Evolutionary conservation across 2,888 invertebrate species (phyloP).

Genomic region (Diplolepis rosae): DNA sequence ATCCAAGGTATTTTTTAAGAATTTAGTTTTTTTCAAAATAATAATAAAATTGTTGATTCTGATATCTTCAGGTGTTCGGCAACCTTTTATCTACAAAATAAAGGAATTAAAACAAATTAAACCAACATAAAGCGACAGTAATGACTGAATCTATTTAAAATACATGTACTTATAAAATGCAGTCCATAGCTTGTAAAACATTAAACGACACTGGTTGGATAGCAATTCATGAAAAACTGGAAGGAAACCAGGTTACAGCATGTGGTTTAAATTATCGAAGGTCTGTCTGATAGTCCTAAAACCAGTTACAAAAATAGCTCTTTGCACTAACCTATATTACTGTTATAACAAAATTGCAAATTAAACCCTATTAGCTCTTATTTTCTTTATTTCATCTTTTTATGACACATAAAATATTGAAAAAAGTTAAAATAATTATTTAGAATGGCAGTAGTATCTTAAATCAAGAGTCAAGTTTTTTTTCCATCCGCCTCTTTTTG

Average conservation of each 20-base stretch:
- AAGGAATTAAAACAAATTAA: not conserved
- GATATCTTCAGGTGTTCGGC: no score
- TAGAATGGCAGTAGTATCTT: not conserved
- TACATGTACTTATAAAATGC: not conserved
- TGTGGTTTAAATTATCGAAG: not conserved
- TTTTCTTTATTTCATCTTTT: not conserved
- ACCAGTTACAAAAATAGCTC: not conserved
- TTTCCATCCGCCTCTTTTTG: not conserved
- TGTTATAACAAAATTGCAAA: not conserved
- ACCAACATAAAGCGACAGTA: not conserved
- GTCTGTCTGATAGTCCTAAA: not conserved
- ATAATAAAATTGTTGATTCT: no score
- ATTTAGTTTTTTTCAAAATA: no score
- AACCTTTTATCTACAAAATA: not conserved
- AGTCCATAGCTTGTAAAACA: not conserved
- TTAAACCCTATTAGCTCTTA: not conserved
- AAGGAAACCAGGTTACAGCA: not conserved
- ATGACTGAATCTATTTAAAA: not conserved
- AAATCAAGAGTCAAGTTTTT: not conserved
- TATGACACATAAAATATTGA: not conserved
- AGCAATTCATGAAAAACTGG: constrained; percentile 14
- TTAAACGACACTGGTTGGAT: constrained; percentile 1
- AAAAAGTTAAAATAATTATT: no score
- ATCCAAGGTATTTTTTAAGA: no score
- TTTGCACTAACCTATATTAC: not conserved